Evolutionary conservation across 2,888 invertebrate species (phyloP), one percentile per base, ranked within the genome.

Genomic region (Glomeris marginata): DNA sequence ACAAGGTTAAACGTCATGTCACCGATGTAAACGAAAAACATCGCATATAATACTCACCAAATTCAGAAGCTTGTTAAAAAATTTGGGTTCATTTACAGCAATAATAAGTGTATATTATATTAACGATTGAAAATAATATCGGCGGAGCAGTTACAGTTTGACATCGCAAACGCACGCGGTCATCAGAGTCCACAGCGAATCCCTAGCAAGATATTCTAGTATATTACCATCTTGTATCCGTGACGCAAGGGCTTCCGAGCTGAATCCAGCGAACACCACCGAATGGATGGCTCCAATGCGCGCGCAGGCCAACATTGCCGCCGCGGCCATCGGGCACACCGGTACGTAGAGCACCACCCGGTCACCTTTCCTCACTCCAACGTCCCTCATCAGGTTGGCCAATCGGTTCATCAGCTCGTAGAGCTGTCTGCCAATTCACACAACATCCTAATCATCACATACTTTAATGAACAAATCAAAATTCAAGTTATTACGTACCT

Each of bases 201-300:
- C n/a, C n/a, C n/a, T n/a, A n/a, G n/a, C n/a, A n/a, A n/a, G n/a
- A n/a, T n/a, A n/a, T n/a, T n/a, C 18, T 16, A 20, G 21, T 36
- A 36, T 13, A 36, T 36, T 57, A 66, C 67, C 67, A 61, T 70
- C 69, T 44, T 63, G 61, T 16, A 71, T 69, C 50, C 71, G 59
- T 4, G 64, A 62, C 28, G 69, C 67, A 8, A 72, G 59, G 10
- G 71, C 68, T 47, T 70, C 68, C 2, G 70, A 60, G 55, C 70
- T 70, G 59, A 72, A 72, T 8, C 72, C 72, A 43, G 70, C 72
- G 61, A 72, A 72, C 28, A 72, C 69, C 10, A 72, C 69, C 49
- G 65, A 67, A 58, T 72, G 72, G 28, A 71, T 59, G 45, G 72
- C 72, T 8, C 72, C 72, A 45, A 72, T 70, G 34, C 72, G 60